Base-by-base conservation (phyloP, 2,113 vertebrate genomes). In the Aptenodytes forsteri region DNA sequence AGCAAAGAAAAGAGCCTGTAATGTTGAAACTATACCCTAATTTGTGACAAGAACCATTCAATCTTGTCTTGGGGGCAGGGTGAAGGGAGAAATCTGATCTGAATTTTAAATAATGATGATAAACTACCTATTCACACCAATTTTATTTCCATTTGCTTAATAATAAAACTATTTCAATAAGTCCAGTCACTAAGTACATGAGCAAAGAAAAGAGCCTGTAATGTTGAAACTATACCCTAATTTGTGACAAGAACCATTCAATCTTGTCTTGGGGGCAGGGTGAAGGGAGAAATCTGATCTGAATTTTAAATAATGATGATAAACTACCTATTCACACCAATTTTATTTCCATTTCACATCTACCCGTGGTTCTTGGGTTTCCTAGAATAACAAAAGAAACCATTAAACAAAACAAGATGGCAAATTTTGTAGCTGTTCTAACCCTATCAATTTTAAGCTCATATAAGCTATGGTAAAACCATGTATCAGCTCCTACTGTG, bases 401-500 rank as follows among this genome's bases (percentile, higher is more conserved):
- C 20, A 61, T 26, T 82, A 84, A 67, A 80, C 13, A 89, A 96
- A 97, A 80, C 5, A 52, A 40, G 34, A 83, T 13, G 64, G 34
- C 5, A 78, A 83, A 86, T 70, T 85, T 89, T 4, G 0, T 75
- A 87, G 75, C 23, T 67, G 25, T 91, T 89, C 62, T 90, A 79
- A 87, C 65, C 52, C 66, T 72, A 79, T 65, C 83, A 94, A 81
- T 92, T 90, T 95, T 93, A 92, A 95, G 55, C 73, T 52, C 67
- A 56, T 92, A 55, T 54, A 77, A 90, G 77, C 40, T 83, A 62
- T 75, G 50, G 67, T 76, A 90, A 87, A 94, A 71, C 86, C 69
- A 46, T 59, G 32, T 34, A 71, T 82, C 54, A 76, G 70, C 16
- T 96, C 80, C 55, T 58, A 46, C 91, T 65, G 61, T 80, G 89